These are phyloP conservation scores for Cololabis saira DNA, from an alignment of 2,113 vertebrate species.

Conservation along the genomic window DNA sequence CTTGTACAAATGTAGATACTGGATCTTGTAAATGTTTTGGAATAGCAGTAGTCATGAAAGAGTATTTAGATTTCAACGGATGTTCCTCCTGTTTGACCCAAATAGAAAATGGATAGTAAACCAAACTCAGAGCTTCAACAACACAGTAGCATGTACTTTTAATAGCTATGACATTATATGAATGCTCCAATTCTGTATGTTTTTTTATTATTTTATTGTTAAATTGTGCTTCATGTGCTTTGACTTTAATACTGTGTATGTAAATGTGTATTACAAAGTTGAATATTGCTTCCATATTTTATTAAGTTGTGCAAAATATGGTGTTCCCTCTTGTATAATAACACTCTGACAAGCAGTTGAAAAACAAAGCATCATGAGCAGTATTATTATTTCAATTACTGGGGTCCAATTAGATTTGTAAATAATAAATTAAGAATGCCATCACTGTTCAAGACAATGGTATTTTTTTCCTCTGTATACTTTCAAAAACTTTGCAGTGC, in stretches of 20 bases:
- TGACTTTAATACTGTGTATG: slow-evolving; percentile 37
- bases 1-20: slow-evolving; percentile 71
- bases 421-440: slow-evolving; percentile 16
- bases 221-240: slow-evolving; percentile 24
- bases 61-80: slow-evolving; percentile 41
- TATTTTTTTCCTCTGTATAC: slow-evolving; percentile 50
- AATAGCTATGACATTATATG: slow-evolving; percentile 37
- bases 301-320: slow-evolving; percentile 20
- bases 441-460: slow-evolving; percentile 35
- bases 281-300: slow-evolving; percentile 23
- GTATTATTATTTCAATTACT: slow-evolving; percentile 59
- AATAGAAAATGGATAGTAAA: slow-evolving; percentile 41
- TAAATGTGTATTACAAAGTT: slow-evolving; percentile 26
- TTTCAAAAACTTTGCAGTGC: slow-evolving; percentile 79
- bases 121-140: slow-evolving; percentile 10
- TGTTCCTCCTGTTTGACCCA: slow-evolving; percentile 34
- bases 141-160: slow-evolving; percentile 24
- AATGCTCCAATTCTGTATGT: slow-evolving; percentile 24
- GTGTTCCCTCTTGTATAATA: slow-evolving; percentile 33
- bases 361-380: slow-evolving; percentile 47
- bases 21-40: slow-evolving; percentile 67
- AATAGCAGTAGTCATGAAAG: slow-evolving; percentile 52
- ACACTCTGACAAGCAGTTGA: slow-evolving; percentile 22
- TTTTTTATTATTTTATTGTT: slow-evolving; percentile 28
- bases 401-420: slow-evolving; percentile 40